Evolutionary conservation across 1,140 invertebrate species (phyloP), one percentile per base, ranked within the genome.

Genomic region (Zophobas morio): DNA sequence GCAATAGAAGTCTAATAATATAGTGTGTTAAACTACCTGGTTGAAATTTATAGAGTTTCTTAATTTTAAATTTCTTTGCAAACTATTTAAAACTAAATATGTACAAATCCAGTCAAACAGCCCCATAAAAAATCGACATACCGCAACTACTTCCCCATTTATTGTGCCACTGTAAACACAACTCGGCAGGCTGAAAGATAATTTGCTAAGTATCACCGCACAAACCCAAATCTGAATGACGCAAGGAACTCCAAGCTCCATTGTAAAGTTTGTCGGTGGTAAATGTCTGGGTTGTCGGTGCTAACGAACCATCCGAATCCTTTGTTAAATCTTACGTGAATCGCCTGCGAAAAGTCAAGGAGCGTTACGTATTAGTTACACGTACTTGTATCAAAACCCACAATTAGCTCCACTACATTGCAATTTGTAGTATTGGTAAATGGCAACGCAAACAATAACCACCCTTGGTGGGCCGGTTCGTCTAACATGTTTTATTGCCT

Each of bases 401-500:
- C 70, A 77, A 77, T 77, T 77, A 77, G 75, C 53, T 77, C 40
- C 75, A 70, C 53, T 71, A 72, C 75, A 70, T 77, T 77, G 70
- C 35, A 60, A 77, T 40, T 77, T 70, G 51, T 66, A 77, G 75
- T 49, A 77, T 72, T 47, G 56, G 35, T 36, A 60, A 70, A 57
- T 47, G 56, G 35, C 36, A 72, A 46, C 2, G 49, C 70, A 72
- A 77, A 74, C 72, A 75, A 74, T 75, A 73, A 51, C 51, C 49
- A 53, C 46, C 49, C 73, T 57, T 74, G 77, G 77, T 79, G 42
- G 74, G 74, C 70, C 54, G 40, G 36, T 39, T 60, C 73, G 47
- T 75, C 56, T 74, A 79, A 60, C 53, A 79, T 79, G 70, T 79
- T 79, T 79, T 79, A 79, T 79, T 79, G 66, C 74, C 6, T 60